Conservation (phyloP, 2,113 vertebrate species). For the Engraulis encrasicolus region DNA sequence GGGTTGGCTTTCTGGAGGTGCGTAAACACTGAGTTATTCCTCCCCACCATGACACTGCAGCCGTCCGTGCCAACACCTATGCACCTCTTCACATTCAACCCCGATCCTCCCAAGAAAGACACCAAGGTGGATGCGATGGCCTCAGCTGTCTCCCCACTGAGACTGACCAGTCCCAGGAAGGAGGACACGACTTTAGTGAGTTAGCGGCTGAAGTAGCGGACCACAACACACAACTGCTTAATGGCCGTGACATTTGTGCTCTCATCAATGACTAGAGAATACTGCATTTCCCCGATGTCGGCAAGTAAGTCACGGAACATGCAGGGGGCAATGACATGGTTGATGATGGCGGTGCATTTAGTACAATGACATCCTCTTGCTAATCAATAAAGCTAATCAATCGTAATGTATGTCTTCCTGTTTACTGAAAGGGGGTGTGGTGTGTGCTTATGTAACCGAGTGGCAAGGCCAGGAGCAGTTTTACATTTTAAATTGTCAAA, state of each 20-base stretch:
- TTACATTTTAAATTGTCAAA: no score
- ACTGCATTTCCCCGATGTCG: conserved; percentile 15
- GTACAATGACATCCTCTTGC: no score
- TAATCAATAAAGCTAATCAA: no score
- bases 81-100: conserved; percentile 12
- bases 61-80: conserved; percentile 17
- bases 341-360: no score
- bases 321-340: no score
- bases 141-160: conserved; percentile 32
- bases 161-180: conserved; percentile 23
- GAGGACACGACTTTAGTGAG: conserved; percentile 28
- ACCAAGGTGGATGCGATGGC: no score
- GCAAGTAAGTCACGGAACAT: no score
- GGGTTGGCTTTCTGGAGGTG: conserved; percentile 34
- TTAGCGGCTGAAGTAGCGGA: conserved; percentile 9
- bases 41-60: conserved; percentile 37
- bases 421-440: no score
- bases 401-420: no score
- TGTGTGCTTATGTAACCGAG: no score
- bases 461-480: no score
- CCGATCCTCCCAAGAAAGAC: conserved; percentile 11
- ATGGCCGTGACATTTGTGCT: conserved; percentile 29
- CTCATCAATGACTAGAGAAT: conserved; percentile 34
- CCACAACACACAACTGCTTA: conserved; percentile 25
- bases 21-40: conserved; percentile 33